Conservation (phyloP, 2,113 vertebrate species). For the Pseudopodoces humilis region DNA sequence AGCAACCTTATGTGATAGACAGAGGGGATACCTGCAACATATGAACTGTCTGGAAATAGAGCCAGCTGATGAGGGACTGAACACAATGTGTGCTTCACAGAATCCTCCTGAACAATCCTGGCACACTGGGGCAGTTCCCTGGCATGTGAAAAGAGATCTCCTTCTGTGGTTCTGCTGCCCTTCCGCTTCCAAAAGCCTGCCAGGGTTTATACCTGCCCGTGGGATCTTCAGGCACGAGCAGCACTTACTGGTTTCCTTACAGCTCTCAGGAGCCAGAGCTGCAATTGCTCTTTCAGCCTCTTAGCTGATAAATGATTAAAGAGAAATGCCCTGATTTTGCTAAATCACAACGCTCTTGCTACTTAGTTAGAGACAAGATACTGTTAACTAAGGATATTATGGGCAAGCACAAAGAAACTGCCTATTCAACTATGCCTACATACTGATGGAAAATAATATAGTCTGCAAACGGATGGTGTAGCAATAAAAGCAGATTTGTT, state of each 20-base stretch:
- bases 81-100: not conserved
- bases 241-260: not conserved
- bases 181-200: not conserved
- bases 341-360: not conserved
- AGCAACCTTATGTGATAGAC: not conserved
- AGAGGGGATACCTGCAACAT: not conserved
- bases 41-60: not conserved
- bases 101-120: not conserved
- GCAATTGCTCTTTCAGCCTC: not conserved
- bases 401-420: not conserved
- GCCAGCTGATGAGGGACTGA: not conserved
- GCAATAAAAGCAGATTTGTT: not conserved
- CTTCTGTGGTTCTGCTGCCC: not conserved
- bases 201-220: not conserved
- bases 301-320: not conserved
- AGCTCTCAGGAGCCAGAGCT: not conserved
- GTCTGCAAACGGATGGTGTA: not conserved
- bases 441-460: not conserved
- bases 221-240: not conserved
- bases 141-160: not conserved
- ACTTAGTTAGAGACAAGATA: not conserved
- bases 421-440: not conserved
- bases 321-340: not conserved
- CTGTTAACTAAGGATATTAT: not conserved
- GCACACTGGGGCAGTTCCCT: not conserved